Base-by-base conservation (phyloP, 2,113 vertebrate genomes). In the Sturnus vulgaris region DNA sequence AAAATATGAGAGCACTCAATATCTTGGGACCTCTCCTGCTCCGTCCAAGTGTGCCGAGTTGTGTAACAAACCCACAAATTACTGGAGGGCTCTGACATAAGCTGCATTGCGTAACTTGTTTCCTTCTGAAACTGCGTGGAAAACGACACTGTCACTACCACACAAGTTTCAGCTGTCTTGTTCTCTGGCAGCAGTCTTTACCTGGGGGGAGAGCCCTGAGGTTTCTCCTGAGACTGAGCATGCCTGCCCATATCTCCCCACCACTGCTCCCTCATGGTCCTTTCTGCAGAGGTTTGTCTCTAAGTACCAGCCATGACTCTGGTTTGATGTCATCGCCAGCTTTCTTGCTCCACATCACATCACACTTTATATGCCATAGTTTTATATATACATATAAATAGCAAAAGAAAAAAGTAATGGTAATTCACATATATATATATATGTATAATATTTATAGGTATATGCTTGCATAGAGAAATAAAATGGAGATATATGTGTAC, bases 111-210 rank as follows among this genome's bases (percentile, higher is more conserved):
- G 0, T 53, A 94, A 90, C 20, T 21, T 5, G 10, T 64, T 84
- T 90, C 61, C 60, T 65, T n/a, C 42, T 39, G 82, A 83, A 93
- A 69, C 18, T 2, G 30, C 47, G 42, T 1, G 3, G 61, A 85
- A 91, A 64, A 35, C 0, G 0, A 56, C 24, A n/a, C 28, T 52
- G 9, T 56, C 16, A 7, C 35, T 9, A 21, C n/a, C 20, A 68
- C 46, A 15, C 42, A 27, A 19, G 31, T 70, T 88, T 86, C 90
- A 63, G 37, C 50, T 77, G 28, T 19, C 90, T 39, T 24, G 6
- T 40, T 64, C n/a, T 64, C 82, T 35, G 16, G 9, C 61, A 71
- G 66, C 35, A 49, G 6, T 21, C 68, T 57, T 68, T 12, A 56
- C 55, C 12, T 30, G 30, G 14, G 14, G 50, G 8, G 42, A 76